Conservation (phyloP, 2,888 invertebrate species). For the Apocheima hispidaria region DNA sequence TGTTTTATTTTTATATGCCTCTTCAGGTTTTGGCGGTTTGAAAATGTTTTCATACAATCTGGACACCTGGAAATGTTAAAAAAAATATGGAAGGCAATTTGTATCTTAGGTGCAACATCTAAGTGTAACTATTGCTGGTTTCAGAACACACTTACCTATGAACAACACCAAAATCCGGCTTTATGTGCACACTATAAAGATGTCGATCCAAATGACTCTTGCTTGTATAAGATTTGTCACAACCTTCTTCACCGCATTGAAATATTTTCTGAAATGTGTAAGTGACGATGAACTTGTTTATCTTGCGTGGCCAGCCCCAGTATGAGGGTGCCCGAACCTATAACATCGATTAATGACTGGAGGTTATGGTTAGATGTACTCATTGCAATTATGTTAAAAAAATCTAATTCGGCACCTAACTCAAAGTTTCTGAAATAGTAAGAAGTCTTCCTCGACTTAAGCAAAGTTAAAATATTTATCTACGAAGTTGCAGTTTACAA, state of each 20-base stretch:
- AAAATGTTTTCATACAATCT: slow-evolving; percentile 80
- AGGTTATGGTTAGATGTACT: background rate
- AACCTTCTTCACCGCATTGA: slow-evolving; percentile 84
- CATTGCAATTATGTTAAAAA: background rate
- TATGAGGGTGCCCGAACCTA: background rate
- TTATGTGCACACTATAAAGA: slow-evolving; percentile 75
- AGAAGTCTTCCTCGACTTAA: background rate
- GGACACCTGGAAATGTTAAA: slow-evolving; percentile 66
- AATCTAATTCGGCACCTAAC: background rate
- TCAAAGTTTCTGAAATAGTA: background rate
- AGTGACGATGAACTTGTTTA: background rate
- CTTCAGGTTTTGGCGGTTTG: slow-evolving; percentile 84
- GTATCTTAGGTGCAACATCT: too few species aligned
- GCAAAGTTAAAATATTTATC: background rate
- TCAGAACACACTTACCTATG: slow-evolving; percentile 60
- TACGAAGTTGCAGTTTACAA: background rate
- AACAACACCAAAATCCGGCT: slow-evolving; percentile 58
- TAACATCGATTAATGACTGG: too few species aligned
- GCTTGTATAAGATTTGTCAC: slow-evolving; percentile 87
- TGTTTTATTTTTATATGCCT: slow-evolving; percentile 86
- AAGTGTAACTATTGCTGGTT: background rate
- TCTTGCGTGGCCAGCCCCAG: background rate
- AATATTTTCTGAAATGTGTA: slow-evolving; percentile 81
- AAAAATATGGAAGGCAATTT: background rate
- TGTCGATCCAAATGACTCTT: slow-evolving; percentile 88